Conservation (phyloP, 2,113 vertebrate genomes). For the Athene cunicularia region DNA sequence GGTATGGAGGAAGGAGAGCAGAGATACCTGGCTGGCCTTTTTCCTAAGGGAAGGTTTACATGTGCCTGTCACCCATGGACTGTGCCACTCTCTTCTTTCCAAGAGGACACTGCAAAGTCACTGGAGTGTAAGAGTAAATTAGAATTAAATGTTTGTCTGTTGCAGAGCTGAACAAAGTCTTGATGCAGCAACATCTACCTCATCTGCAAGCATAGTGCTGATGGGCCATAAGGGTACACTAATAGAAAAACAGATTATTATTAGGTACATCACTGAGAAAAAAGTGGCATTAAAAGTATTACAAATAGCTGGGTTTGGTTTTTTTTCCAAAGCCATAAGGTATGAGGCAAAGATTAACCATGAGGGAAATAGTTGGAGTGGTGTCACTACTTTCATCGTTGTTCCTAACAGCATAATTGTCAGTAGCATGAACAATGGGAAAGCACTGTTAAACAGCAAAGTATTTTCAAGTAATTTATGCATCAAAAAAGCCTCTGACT, state of each 20-base stretch:
- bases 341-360: not conserved
- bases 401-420: not conserved
- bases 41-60: not conserved
- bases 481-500: not conserved
- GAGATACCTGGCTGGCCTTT: not conserved
- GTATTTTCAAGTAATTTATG: conserved; percentile 40
- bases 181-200: not conserved
- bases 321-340: not conserved
- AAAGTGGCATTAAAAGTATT: not conserved
- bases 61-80: not conserved
- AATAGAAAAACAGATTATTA: not conserved
- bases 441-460: not conserved
- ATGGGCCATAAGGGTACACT: not conserved
- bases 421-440: not conserved
- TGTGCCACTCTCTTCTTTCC: not conserved
- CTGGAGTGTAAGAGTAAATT: not conserved
- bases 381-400: not conserved
- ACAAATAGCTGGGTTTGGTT: not conserved
- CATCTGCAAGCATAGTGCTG: not conserved
- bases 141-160: not conserved
- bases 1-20: not conserved
- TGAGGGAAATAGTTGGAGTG: not conserved
- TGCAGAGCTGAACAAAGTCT: not conserved
- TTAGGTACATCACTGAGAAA: not conserved
- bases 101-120: not conserved